phyloP scores from a whole-genome alignment of 2,797 vertebrate genomes.

The Gastrophryne carolinensis region DNA sequence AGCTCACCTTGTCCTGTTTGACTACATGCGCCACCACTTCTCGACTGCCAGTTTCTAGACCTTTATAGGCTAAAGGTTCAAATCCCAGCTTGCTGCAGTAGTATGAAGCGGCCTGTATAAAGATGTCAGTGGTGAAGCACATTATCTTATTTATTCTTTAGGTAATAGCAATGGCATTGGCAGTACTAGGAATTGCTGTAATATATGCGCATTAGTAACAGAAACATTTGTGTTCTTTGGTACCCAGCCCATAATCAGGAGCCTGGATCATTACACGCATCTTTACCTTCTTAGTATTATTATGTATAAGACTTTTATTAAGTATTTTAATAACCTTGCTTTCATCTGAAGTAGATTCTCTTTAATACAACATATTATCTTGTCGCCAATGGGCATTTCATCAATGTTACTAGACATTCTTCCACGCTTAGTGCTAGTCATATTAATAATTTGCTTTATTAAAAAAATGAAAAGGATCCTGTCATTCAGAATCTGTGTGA shows the following conservation, averaged over 20 bases:
- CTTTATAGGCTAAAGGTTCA: constrained; percentile 74
- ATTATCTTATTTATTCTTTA: background rate
- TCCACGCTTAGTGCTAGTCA: background rate
- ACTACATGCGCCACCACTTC: constrained; percentile 75
- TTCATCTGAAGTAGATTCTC: background rate
- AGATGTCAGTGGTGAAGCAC: background rate
- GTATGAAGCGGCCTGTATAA: constrained; percentile 70
- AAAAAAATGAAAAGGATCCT: background rate
- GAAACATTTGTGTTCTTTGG: background rate
- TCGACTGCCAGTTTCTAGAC: constrained; percentile 76
- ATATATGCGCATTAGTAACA: background rate
- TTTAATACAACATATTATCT: background rate
- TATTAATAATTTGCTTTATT: background rate
- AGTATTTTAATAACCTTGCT: background rate
- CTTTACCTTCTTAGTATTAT: background rate
- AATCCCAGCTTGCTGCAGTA: constrained; percentile 82
- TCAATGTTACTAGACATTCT: background rate
- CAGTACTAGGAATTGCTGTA: background rate
- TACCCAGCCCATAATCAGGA: background rate
- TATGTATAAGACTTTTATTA: background rate
- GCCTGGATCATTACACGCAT: background rate
- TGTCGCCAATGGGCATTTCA: background rate
- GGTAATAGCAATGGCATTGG: background rate
- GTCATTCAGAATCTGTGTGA: too few relatives aligned
- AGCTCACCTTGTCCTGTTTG: constrained; percentile 75